A percentile compares a stretch with the other conserved stretches of the same genome.
phyloP scores from a whole-genome alignment of 2,113 vertebrate species.

The Fregetta grallaria region DNA sequence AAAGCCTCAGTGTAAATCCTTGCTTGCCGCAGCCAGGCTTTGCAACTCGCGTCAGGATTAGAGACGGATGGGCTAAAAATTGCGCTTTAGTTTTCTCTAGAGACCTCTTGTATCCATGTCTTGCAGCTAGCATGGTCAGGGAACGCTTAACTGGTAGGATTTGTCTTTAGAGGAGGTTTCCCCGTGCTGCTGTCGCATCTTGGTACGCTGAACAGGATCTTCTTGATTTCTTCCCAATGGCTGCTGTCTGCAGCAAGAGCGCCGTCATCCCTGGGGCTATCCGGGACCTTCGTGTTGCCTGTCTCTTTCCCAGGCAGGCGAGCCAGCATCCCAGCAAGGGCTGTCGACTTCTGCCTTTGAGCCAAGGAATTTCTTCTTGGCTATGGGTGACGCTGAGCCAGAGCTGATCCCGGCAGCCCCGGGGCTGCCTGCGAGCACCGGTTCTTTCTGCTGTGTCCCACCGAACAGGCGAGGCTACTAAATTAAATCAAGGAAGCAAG shows the following conservation, averaged over 20 bases:
- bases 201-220: neutral
- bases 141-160: neutral
- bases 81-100: neutral
- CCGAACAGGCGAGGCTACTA: neutral
- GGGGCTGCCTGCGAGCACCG: rapidly evolving
- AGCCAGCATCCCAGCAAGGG: neutral
- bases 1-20: rapidly evolving
- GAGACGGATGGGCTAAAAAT: neutral
- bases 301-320: neutral
- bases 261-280: neutral
- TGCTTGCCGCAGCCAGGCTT: neutral
- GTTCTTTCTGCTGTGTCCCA: neutral
- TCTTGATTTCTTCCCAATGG: neutral
- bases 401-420: neutral
- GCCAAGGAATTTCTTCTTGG: neutral
- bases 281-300: neutral
- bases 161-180: neutral
- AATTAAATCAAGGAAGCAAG: neutral
- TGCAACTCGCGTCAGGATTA: rapidly evolving
- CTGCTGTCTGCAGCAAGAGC: neutral
- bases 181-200: rapidly evolving
- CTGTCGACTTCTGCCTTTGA: neutral
- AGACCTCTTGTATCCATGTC: neutral
- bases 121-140: neutral
- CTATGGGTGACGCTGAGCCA: neutral